Percentiles rank a stretch among this genome's conserved stretches.
Evolutionary conservation across 2,113 vertebrate species (phyloP).

Genomic region (Salminus brasiliensis): DNA sequence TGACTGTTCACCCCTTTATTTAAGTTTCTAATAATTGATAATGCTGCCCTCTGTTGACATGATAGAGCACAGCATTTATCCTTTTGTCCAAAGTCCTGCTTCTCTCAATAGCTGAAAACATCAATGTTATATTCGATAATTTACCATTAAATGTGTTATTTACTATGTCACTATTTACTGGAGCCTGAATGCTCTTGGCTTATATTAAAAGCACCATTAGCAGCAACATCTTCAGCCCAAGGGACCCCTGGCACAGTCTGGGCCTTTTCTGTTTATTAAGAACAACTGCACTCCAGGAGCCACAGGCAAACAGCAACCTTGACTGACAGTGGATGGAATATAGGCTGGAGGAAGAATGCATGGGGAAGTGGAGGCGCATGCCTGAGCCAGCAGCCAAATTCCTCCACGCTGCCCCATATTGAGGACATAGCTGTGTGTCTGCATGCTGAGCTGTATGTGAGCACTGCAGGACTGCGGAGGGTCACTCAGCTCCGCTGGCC

Average conservation of each 20-base stretch:
- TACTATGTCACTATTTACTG: background rate
- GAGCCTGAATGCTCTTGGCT: background rate
- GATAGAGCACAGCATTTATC: conserved; percentile 27
- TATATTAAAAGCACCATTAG: background rate
- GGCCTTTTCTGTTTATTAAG: background rate
- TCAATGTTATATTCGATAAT: background rate
- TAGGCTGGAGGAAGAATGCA: conserved; percentile 20
- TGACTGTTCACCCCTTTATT: conserved; percentile 5
- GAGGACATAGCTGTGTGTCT: conserved; percentile 10
- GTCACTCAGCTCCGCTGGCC: conserved; percentile 28
- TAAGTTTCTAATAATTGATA: conserved; percentile 48
- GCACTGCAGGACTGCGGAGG: background rate
- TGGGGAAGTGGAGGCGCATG: conserved; percentile 6
- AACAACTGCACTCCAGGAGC: background rate
- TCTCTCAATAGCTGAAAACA: background rate
- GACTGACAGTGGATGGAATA: conserved; percentile 18
- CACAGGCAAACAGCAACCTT: background rate
- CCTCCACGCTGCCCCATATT: background rate
- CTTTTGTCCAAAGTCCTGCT: background rate
- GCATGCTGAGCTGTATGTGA: background rate
- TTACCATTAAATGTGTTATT: background rate
- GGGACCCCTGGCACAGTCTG: no score
- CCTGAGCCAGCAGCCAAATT: conserved; percentile 38
- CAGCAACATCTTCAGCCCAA: no score
- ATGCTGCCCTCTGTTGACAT: conserved; percentile 60